Conservation (phyloP, 1,140 invertebrate genomes). For the Bilobella aurantiaca region DNA sequence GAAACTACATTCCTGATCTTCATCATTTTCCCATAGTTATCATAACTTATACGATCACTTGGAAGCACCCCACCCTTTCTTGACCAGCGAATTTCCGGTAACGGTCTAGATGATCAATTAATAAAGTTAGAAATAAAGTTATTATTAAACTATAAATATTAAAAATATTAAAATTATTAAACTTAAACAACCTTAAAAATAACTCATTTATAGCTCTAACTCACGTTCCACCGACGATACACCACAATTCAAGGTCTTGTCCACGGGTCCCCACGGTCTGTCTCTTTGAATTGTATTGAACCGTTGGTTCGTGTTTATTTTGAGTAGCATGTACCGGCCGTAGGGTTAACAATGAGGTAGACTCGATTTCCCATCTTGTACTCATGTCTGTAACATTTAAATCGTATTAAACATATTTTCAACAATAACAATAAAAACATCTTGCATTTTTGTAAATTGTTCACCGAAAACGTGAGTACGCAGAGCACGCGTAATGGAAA, state of each 20-base stretch:
- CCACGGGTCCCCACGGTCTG: conserved; percentile 73
- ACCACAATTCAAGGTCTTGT: conserved; percentile 68
- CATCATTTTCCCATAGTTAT: conserved; percentile 83
- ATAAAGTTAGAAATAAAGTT: too few relatives aligned
- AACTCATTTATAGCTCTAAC: neutral
- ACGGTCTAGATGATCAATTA: too few relatives aligned
- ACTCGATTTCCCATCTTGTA: conserved; percentile 74
- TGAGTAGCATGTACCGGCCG: conserved; percentile 44
- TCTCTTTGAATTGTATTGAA: conserved; percentile 73
- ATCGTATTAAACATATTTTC: neutral
- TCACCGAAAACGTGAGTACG: neutral
- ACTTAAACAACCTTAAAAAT: too few relatives aligned
- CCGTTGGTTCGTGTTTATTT: conserved; percentile 62
- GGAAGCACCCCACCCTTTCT: conserved; percentile 57
- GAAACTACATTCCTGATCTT: conserved; percentile 73
- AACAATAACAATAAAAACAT: neutral
- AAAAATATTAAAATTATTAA: too few relatives aligned
- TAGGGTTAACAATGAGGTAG: conserved; percentile 67
- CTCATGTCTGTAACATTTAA: conserved; percentile 54
- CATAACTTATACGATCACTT: conserved; percentile 61
- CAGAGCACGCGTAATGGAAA: conserved; percentile 78
- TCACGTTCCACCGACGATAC: conserved; percentile 82
- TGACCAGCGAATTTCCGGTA: conserved; percentile 55
- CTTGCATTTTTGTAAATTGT: neutral
- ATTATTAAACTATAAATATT: too few relatives aligned